Base-by-base conservation (phyloP, 1,140 invertebrate genomes). In the Euura lappo region DNA sequence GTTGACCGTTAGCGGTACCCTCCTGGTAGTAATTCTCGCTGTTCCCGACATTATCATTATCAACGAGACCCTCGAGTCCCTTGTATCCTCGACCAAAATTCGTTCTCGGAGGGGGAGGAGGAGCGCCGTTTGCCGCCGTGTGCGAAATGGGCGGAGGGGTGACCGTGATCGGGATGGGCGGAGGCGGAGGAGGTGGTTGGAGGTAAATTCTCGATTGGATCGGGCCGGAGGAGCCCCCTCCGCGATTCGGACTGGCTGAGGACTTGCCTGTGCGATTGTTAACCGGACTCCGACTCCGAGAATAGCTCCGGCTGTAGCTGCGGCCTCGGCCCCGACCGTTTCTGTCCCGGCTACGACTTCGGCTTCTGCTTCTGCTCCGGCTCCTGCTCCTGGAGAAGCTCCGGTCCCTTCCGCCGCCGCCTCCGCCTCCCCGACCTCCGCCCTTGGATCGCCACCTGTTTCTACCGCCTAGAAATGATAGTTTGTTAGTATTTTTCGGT, bases 301-400 rank as follows among this genome's bases (percentile, higher is more conserved):
- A 86, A 65, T 87, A 88, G 78, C 86, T 88, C 6, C 86, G 83
- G 71, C 85, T 87, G 71, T 86, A 88, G 74, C 85, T 88, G 70
- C 86, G 78, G 8, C 81, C 80, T 66, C 79, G 80, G 6, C 76
- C 71, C 71, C 86, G 84, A 6, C 86, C 85, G 68, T 87, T 88
- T 28, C 85, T 79, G 71, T 88, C 87, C 69, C 83, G 80, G 74
- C 86, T 88, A 60, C 81, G 76, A 75, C 85, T 88, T 65, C 86
- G 84, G 76, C 86, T 87, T 76, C 84, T 79, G 71, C 86, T 87
- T 71, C 86, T 80, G 6, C 85, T 84, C 13, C 82, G 83, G 65
- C 85, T 87, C 45, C 86, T 83, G 5, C 87, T 85, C 69, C 83
- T 84, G 6, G 86, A 84, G 42, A 83, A 84, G 65, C 85, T 87